Conservation (phyloP, 2,888 invertebrate genomes). For the Acrobasis consociella region DNA sequence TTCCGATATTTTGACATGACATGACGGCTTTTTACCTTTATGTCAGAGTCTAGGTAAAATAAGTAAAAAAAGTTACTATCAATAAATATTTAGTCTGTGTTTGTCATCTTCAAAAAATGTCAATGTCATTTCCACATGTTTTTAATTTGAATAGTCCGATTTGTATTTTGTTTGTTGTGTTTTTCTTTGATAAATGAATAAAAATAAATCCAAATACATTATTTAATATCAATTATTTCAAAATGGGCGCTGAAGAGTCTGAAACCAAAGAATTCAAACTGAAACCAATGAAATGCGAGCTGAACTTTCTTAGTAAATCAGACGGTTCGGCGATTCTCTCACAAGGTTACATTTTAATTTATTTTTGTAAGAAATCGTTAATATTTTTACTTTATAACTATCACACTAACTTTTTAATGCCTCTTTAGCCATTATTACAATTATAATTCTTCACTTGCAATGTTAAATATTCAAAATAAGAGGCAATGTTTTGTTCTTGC, state of each 20-base stretch:
- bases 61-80: too few species aligned
- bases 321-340: conserved; percentile 91
- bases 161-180: background rate
- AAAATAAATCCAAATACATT: background rate
- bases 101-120: background rate
- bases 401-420: background rate
- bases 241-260: conserved; percentile 50
- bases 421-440: too few species aligned
- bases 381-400: background rate
- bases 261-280: conserved; percentile 61
- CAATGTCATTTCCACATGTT: conserved; percentile 17
- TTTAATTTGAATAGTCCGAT: too few species aligned
- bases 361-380: background rate
- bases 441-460: too few species aligned
- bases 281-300: conserved; percentile 85
- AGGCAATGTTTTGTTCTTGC: background rate
- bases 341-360: conserved; percentile 83
- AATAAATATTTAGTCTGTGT: too few species aligned
- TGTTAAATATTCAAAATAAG: background rate
- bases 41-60: too few species aligned
- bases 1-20: too few species aligned
- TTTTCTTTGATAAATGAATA: too few species aligned
- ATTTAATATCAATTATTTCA: conserved; percentile 17
- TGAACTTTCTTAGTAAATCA: conserved; percentile 87
- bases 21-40: too few species aligned